These are phyloP conservation scores for Cavia aperea DNA, from an alignment of 2,113 vertebrate genomes.

Conservation along the genomic window DNA sequence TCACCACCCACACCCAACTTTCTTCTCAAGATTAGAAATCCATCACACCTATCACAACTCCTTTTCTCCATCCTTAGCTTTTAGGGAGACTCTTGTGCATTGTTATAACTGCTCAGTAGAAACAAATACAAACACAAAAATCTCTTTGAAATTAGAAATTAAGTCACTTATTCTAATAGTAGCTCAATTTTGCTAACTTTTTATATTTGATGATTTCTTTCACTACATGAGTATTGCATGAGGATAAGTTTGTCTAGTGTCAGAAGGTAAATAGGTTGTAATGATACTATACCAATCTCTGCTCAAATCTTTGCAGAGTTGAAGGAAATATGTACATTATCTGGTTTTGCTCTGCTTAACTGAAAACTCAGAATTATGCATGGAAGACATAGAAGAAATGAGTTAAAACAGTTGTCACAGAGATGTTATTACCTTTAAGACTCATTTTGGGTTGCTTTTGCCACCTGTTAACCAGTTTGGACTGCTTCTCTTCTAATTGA, in stretches of 20 bases:
- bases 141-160: background rate
- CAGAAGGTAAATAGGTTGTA: background rate
- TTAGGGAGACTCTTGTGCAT: background rate
- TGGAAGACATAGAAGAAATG: background rate
- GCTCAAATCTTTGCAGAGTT: background rate
- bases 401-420: background rate
- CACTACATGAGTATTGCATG: background rate
- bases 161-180: background rate
- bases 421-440: no score
- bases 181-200: background rate
- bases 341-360: background rate
- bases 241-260: background rate
- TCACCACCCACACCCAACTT: background rate
- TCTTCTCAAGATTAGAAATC: background rate
- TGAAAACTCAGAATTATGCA: background rate
- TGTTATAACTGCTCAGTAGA: background rate
- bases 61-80: background rate
- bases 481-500: background rate
- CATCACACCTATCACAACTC: fast-evolving
- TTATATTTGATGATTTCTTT: background rate
- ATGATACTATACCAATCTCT: background rate
- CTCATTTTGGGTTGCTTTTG: background rate
- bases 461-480: background rate
- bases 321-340: background rate
- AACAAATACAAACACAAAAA: background rate